Evolutionary conservation across 2,888 invertebrate species (phyloP), one percentile per base, ranked within the genome.

Genomic region (Serrognathus titanus): DNA sequence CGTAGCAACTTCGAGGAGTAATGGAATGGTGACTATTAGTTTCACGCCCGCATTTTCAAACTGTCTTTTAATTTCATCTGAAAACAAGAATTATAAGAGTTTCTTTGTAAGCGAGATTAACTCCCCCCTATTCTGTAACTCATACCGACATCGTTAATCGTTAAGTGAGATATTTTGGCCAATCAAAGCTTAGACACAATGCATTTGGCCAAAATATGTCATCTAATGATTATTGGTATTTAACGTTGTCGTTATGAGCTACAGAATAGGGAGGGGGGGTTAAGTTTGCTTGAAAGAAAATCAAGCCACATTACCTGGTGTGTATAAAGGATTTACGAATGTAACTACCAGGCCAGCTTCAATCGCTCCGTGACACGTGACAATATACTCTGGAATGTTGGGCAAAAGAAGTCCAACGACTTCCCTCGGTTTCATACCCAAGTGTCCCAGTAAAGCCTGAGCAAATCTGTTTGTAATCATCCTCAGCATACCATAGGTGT

Each of bases 241-340:
- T n/a, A n/a, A n/a, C n/a, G n/a, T n/a, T n/a, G n/a, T n/a, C n/a
- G n/a, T n/a, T n/a, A n/a, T n/a, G n/a, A n/a, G n/a, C n/a, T n/a
- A n/a, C n/a, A n/a, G n/a, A n/a, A n/a, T n/a, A n/a, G n/a, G n/a
- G n/a, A n/a, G n/a, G n/a, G n/a, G n/a, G n/a, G n/a, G n/a, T n/a
- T n/a, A n/a, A n/a, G n/a, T n/a, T n/a, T n/a, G n/a, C n/a, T n/a
- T n/a, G n/a, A n/a, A n/a, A 16, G 16, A 9, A 6, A 43, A 43
- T 43, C 8, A 47, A 16, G 20, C 2, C 9, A 16, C 45, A 58
- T 75, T 74, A 85, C 86, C 85, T 70, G 83, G 80, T 9, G 87
- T 88, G 69, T 86, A 88, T 39, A 87, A 75, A 0, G 88, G 88
- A 71, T 88, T 88, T 2, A 85, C 86, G 66, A 87, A 87, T 0